Evolutionary conservation across 2,888 invertebrate species (phyloP).

Genomic region (Apotomis capreana): DNA sequence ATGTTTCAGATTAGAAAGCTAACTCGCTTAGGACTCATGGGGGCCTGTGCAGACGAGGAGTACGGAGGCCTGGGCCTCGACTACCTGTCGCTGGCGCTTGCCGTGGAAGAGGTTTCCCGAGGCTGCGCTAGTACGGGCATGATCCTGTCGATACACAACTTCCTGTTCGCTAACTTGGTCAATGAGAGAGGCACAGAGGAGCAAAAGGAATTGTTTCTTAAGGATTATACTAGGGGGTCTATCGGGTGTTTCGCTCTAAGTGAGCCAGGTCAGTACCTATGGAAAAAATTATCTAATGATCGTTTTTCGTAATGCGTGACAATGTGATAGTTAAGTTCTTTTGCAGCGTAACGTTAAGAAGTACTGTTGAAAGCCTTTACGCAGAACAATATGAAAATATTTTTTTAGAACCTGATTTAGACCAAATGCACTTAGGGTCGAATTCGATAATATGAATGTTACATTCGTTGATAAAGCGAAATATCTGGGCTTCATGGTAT

Average conservation of each 20-base stretch:
- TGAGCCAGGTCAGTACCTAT: constrained; percentile 86
- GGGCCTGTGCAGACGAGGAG: constrained; percentile 84
- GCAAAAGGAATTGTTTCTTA: constrained; percentile 87
- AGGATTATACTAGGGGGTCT: constrained; percentile 84
- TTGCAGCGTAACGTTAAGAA: too few species aligned
- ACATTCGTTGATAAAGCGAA: too few species aligned
- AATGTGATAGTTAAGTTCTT: not conserved
- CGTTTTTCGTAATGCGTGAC: too few species aligned
- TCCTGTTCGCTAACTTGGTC: constrained; percentile 88
- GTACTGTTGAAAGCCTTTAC: too few species aligned
- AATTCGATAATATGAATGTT: too few species aligned
- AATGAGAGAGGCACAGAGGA: constrained; percentile 85
- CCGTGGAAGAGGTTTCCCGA: constrained; percentile 90
- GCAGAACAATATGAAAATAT: too few species aligned
- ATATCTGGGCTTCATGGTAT: too few species aligned
- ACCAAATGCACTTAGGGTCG: too few species aligned
- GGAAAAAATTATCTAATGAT: not conserved
- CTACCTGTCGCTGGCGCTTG: constrained; percentile 87
- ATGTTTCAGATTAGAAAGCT: constrained; percentile 85
- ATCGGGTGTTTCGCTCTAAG: constrained; percentile 92
- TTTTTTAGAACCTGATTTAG: too few species aligned
- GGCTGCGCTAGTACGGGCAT: constrained; percentile 91
- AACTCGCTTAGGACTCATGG: constrained; percentile 88
- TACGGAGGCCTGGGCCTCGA: constrained; percentile 88
- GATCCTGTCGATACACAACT: constrained; percentile 90